Evolutionary conservation across 2,113 vertebrate genomes (phyloP).

Genomic region (Progne subis): DNA sequence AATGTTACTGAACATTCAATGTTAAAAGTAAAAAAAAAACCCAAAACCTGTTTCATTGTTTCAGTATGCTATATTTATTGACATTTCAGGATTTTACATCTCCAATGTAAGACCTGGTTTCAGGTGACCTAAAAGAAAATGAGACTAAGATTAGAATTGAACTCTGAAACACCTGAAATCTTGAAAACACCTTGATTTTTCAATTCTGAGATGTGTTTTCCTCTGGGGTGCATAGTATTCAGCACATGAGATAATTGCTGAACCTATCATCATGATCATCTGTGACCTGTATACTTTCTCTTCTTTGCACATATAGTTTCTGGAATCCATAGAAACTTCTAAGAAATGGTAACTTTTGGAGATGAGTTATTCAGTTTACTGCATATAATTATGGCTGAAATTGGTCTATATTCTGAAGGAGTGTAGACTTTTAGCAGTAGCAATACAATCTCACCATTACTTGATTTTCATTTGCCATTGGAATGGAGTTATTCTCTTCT

Average conservation of each 20-base stretch:
- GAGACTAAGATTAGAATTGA: not conserved
- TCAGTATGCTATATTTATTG: not conserved
- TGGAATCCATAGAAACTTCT: not conserved
- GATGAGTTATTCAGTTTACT: not conserved
- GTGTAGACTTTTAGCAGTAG: not conserved
- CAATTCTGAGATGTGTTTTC: not conserved
- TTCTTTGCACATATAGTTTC: not conserved
- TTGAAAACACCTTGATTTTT: not conserved
- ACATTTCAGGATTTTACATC: not conserved
- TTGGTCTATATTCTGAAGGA: not conserved
- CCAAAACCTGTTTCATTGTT: not conserved
- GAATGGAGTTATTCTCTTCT: not conserved
- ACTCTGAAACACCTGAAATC: not conserved
- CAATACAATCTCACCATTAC: not conserved
- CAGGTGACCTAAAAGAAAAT: not conserved
- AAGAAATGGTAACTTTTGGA: not conserved
- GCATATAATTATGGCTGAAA: not conserved
- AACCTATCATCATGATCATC: not conserved
- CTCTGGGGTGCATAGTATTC: not conserved
- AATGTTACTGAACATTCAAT: not conserved
- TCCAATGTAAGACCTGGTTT: not conserved
- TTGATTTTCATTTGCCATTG: not conserved
- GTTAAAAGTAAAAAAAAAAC: not conserved
- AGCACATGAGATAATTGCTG: not conserved
- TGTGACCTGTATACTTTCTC: not conserved